Conservation (phyloP, 2,797 vertebrate species). For the Geotria australis region DNA sequence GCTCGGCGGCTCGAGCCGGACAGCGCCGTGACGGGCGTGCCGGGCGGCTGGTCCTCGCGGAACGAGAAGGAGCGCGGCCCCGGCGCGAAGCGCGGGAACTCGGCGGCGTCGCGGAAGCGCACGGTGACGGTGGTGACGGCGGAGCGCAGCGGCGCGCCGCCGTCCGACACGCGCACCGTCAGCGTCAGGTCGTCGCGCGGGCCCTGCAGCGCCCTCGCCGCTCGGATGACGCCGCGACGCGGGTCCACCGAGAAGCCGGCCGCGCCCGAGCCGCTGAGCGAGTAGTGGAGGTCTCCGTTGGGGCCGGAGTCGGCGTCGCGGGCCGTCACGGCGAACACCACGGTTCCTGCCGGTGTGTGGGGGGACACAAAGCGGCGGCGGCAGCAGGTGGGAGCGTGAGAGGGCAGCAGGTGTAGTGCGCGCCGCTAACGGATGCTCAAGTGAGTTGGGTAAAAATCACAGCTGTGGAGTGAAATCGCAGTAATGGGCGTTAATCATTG, state of each 20-base stretch:
- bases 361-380: too few species aligned
- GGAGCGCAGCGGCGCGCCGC: slow-evolving; percentile 32
- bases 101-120: slow-evolving; percentile 45
- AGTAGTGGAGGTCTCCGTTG: slow-evolving; percentile 67
- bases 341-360: slow-evolving; percentile 20
- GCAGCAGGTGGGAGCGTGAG: too few species aligned
- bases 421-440: too few species aligned
- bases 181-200: slow-evolving; percentile 51
- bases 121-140: slow-evolving; percentile 84
- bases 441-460: too few species aligned
- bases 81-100: slow-evolving; percentile 47
- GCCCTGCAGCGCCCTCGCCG: slow-evolving; percentile 26
- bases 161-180: slow-evolving; percentile 54
- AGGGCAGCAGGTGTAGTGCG: too few species aligned
- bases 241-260: slow-evolving; percentile 82
- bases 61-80: slow-evolving; percentile 45
- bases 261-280: slow-evolving; percentile 42
- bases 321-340: slow-evolving; percentile 86
- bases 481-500: too few species aligned
- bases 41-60: slow-evolving; percentile 45
- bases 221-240: slow-evolving; percentile 51
- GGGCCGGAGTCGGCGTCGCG: slow-evolving; percentile 58
- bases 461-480: too few species aligned
- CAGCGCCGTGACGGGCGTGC: slow-evolving; percentile 41
- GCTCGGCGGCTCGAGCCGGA: slow-evolving; percentile 44